Conservation (phyloP, 2,113 vertebrate species). For the Esox niger region DNA sequence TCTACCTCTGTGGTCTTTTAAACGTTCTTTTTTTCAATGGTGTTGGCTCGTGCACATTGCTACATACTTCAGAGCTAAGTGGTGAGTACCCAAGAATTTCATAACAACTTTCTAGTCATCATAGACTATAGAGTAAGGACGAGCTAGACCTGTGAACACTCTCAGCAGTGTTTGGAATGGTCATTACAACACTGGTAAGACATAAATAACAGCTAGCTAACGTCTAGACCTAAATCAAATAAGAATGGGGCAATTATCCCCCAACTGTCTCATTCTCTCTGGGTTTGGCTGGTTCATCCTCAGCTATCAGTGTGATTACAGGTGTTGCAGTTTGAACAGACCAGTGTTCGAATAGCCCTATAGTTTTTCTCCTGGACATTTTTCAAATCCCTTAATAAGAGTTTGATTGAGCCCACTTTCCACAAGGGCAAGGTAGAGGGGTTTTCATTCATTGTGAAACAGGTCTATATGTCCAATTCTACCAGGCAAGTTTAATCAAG, state of each 20-base stretch:
- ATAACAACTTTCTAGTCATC: too few relatives aligned
- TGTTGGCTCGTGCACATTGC: too few relatives aligned
- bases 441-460: too few relatives aligned
- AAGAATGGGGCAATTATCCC: constrained; percentile 33
- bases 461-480: too few relatives aligned
- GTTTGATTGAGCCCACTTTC: too few relatives aligned
- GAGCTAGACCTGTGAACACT: constrained; percentile 4
- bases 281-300: neutral
- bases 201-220: constrained; percentile 17
- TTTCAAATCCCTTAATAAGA: too few relatives aligned
- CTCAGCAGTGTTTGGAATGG: neutral
- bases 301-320: neutral
- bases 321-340: neutral
- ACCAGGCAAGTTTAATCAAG: too few relatives aligned
- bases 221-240: constrained; percentile 55
- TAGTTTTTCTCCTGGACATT: too few relatives aligned
- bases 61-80: too few relatives aligned
- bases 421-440: too few relatives aligned
- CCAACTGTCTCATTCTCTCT: neutral
- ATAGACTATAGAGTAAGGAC: neutral
- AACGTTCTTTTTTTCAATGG: neutral
- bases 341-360: too few relatives aligned
- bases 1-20: neutral
- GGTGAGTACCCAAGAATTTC: too few relatives aligned
- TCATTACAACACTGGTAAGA: constrained; percentile 12